phyloP scores from a whole-genome alignment of 2,797 vertebrate species.

The Manis crassicaudata region DNA sequence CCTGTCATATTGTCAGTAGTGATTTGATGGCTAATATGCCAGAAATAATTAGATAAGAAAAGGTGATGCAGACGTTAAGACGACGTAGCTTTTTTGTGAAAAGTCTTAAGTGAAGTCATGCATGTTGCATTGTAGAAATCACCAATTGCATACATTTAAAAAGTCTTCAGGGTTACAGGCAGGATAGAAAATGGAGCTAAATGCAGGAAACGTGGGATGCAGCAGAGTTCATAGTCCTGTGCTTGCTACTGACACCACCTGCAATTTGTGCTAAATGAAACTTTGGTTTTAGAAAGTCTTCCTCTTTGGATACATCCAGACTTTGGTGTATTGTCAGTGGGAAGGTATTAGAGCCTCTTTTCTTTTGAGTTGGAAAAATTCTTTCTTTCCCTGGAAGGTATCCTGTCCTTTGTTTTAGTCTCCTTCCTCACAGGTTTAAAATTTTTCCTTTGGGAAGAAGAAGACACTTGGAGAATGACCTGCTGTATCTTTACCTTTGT shows the following conservation, averaged over 20 bases:
- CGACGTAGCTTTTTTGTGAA: slow-evolving; percentile 56
- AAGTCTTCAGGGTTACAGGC: background rate
- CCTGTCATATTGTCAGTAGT: slow-evolving; percentile 66
- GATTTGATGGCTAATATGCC: slow-evolving; percentile 78
- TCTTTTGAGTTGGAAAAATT: slow-evolving; percentile 44
- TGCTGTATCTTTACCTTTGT: background rate
- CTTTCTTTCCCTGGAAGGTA: slow-evolving; percentile 63
- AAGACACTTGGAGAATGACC: background rate
- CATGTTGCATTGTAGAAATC: background rate
- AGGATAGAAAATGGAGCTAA: background rate
- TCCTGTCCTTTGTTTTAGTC: slow-evolving; percentile 66
- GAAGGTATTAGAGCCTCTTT: background rate
- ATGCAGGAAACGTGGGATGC: background rate
- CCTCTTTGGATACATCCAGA: slow-evolving; percentile 31
- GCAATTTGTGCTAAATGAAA: slow-evolving; percentile 48
- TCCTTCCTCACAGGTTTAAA: background rate
- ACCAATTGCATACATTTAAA: background rate
- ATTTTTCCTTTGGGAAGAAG: background rate
- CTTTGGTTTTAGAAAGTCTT: slow-evolving; percentile 50
- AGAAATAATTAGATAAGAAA: slow-evolving; percentile 80
- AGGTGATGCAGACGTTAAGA: slow-evolving; percentile 61
- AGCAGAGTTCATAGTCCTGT: slow-evolving; percentile 21
- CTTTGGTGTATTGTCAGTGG: slow-evolving; percentile 21
- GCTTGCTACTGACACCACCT: slow-evolving; percentile 51
- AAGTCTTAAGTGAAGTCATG: slow-evolving; percentile 43